These are phyloP conservation scores for Magallana ariakensis DNA, from an alignment of 1,140 invertebrate genomes.

Conservation along the genomic window DNA sequence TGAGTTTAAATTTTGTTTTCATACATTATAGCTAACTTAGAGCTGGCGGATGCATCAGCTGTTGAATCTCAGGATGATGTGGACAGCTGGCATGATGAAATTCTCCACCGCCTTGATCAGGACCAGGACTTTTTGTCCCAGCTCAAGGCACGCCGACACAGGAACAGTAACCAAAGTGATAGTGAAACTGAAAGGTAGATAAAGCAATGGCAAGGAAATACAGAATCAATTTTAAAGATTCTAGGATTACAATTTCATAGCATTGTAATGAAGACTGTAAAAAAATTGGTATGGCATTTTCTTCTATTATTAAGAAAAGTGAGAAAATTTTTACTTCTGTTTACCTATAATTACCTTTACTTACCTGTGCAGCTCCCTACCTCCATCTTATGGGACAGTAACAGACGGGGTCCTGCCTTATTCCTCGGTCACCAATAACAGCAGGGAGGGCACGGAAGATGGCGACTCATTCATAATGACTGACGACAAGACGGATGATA, in stretches of 20 bases:
- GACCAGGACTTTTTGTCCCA: conserved; percentile 81
- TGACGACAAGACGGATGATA: conserved; percentile 74
- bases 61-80: conserved; percentile 68
- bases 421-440: conserved; percentile 66
- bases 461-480: conserved; percentile 71
- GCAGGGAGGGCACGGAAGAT: conserved; percentile 73
- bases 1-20: too few species aligned
- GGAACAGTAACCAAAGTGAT: conserved; percentile 75
- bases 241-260: too few species aligned
- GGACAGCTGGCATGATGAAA: conserved; percentile 84
- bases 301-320: too few species aligned
- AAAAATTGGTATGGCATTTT: too few species aligned
- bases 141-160: conserved; percentile 80
- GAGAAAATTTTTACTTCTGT: too few species aligned
- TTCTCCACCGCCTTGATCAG: conserved; percentile 83
- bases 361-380: neutral
- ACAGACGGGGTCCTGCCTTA: neutral
- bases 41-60: conserved; percentile 70
- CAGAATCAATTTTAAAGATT: neutral
- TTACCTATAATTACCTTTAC: too few species aligned
- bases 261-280: too few species aligned
- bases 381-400: neutral
- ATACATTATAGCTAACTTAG: conserved; percentile 60
- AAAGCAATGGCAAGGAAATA: neutral
- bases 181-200: conserved; percentile 67